These are phyloP conservation scores for Chaunax sp. DNA, from an alignment of 2,797 vertebrate species.

Conservation along the genomic window DNA sequence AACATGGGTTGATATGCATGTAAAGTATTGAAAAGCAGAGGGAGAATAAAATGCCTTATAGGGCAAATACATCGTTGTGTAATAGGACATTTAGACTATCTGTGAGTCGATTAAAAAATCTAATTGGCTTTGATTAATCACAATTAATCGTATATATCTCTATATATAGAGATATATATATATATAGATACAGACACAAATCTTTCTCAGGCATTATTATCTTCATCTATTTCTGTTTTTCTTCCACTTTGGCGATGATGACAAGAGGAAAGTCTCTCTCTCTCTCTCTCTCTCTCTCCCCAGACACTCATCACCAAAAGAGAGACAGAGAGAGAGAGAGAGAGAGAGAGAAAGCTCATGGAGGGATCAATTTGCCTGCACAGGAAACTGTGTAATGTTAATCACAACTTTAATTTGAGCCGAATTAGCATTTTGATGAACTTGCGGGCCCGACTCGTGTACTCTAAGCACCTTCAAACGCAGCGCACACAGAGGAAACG, in stretches of 20 bases:
- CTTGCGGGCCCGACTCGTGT: constrained; percentile 91
- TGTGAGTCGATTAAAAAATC: no score
- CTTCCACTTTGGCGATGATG: constrained; percentile 53
- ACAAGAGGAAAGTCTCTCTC: constrained; percentile 54
- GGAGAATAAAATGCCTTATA: neutral
- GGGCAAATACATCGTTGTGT: neutral
- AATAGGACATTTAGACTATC: constrained; percentile 15
- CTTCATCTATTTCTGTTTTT: constrained; percentile 53
- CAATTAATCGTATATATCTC: no score
- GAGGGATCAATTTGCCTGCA: constrained; percentile 94
- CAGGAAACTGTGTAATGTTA: constrained; percentile 98
- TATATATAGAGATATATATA: no score
- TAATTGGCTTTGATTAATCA: no score
- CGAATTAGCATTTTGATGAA: constrained; percentile 99
- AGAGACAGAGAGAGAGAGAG: constrained; percentile 40
- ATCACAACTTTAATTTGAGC: constrained; percentile 99
- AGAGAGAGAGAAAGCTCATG: constrained; percentile 77
- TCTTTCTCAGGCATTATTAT: constrained; percentile 36
- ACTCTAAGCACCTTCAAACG: constrained; percentile 94
- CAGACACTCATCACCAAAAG: constrained; percentile 63
- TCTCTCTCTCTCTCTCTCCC: constrained; percentile 57
- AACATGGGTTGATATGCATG: constrained; percentile 41
- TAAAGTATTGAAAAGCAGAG: constrained; percentile 12
- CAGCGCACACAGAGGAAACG: constrained; percentile 93
- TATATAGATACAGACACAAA: constrained; percentile 28